Conservation (phyloP, 2,113 vertebrate genomes). For the Budorcas taxicolor region DNA sequence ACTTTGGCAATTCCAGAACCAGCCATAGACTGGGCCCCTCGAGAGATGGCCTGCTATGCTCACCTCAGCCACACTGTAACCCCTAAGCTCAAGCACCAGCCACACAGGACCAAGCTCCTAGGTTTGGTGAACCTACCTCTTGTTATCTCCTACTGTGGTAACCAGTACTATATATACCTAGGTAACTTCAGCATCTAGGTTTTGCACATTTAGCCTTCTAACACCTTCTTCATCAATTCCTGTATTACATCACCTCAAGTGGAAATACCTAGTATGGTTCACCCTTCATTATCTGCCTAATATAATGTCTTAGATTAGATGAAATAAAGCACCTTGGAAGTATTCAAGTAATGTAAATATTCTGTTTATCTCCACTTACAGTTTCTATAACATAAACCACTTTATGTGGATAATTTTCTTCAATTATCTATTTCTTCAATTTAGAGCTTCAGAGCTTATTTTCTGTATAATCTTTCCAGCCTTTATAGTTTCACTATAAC, state of each 20-base stretch:
- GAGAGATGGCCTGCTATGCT: neutral
- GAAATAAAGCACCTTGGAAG: neutral
- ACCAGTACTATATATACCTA: neutral
- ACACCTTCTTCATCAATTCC: neutral
- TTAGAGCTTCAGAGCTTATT: neutral
- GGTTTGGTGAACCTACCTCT: neutral
- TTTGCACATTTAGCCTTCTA: neutral
- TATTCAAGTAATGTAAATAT: neutral
- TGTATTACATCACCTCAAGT: neutral
- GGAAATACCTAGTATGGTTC: neutral
- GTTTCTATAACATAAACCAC: neutral
- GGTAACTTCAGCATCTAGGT: neutral
- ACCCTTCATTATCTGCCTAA: neutral
- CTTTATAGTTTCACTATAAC: neutral
- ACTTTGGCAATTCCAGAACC: neutral
- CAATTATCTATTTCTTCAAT: neutral
- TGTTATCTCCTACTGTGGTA: neutral
- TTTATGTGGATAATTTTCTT: neutral
- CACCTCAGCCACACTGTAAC: neutral
- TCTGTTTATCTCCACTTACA: neutral
- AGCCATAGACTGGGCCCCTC: fast-evolving
- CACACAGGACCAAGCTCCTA: neutral
- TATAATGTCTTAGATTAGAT: neutral
- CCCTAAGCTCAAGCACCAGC: neutral
- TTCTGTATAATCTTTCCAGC: neutral